phyloP scores from a whole-genome alignment of 2,113 vertebrate genomes.

The Polypterus bichir region DNA sequence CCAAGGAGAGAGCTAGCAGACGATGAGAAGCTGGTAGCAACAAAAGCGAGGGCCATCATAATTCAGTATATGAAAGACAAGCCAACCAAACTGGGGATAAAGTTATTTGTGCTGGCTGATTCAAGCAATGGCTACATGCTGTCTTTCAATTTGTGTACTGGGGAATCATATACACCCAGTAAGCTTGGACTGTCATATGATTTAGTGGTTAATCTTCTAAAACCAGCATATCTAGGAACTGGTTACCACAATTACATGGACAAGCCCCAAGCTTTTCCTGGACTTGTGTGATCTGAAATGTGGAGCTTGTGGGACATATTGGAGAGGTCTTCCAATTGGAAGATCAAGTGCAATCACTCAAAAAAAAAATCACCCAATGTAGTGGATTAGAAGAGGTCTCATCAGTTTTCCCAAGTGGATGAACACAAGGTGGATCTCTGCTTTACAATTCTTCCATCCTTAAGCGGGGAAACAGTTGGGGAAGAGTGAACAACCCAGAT shows the following conservation, averaged over 20 bases:
- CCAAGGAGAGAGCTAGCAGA: neutral
- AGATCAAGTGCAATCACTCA: too few species aligned
- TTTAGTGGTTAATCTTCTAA: neutral
- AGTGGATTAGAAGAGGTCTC: too few species aligned
- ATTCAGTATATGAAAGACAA: neutral
- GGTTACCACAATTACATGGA: neutral
- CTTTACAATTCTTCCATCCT: too few species aligned
- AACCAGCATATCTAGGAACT: neutral
- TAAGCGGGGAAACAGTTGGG: too few species aligned
- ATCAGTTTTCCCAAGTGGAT: too few species aligned
- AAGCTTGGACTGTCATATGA: neutral
- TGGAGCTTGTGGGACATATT: neutral
- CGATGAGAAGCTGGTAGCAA: neutral
- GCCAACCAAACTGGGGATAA: neutral
- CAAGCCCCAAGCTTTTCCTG: neutral
- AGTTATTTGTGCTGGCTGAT: slow-evolving; percentile 4
- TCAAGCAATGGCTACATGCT: neutral
- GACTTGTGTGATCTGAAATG: neutral
- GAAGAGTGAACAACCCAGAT: too few species aligned
- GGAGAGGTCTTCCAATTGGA: too few species aligned
- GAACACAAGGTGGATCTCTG: too few species aligned
- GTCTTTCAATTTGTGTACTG: neutral
- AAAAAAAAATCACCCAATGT: too few species aligned
- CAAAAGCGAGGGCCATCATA: neutral
- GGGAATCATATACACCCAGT: neutral